phyloP scores from a whole-genome alignment of 1,140 invertebrate species.

The Dryas iulia region DNA sequence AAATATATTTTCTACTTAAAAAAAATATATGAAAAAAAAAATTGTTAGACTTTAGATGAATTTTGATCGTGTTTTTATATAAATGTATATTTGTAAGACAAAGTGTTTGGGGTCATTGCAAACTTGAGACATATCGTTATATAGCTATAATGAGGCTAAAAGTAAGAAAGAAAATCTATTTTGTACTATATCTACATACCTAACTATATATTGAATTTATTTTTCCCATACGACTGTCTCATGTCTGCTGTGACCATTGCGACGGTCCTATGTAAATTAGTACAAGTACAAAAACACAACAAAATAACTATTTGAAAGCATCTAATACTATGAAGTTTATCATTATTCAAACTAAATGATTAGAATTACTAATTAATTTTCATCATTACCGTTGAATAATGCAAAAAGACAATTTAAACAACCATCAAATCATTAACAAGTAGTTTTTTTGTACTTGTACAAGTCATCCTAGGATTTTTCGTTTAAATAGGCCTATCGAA shows the following conservation, averaged over 20 bases:
- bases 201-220: not conserved
- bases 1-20: conserved; percentile 52
- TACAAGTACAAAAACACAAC: no score
- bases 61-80: conserved; percentile 48
- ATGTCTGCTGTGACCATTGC: conserved; percentile 25
- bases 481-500: conserved; percentile 39
- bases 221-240: conserved; percentile 9
- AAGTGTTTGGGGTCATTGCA: conserved; percentile 7
- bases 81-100: conserved; percentile 39
- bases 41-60: conserved; percentile 17
- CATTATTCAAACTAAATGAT: no score
- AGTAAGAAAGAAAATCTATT: not conserved
- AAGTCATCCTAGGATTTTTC: no score
- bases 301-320: no score
- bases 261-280: no score
- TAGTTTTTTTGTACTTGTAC: no score
- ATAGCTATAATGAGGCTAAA: not conserved
- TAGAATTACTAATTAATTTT: no score
- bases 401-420: no score
- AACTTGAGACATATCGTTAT: conserved; percentile 2
- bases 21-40: conserved; percentile 35
- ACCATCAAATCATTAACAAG: no score
- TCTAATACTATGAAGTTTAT: no score
- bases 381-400: no score
- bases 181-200: not conserved